A percentile compares a stretch with the other conserved stretches of the same genome.
Conservation (phyloP, 2,888 invertebrate species). For the Polydrusus pterygomalis region DNA sequence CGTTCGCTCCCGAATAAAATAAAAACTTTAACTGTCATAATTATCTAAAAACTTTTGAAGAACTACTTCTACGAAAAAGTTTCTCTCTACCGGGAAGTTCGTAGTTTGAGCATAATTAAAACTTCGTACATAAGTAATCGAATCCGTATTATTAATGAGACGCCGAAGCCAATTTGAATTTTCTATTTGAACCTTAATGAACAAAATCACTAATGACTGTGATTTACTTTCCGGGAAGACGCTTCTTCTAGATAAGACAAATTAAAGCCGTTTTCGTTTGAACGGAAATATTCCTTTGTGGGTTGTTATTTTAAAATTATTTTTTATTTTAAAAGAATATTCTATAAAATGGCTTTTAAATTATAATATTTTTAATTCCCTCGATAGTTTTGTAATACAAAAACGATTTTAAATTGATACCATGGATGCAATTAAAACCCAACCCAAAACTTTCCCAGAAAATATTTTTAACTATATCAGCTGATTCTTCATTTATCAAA, state of each 20-base stretch:
- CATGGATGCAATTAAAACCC: too few species aligned
- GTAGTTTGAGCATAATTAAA: slow-evolving; percentile 53
- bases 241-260: slow-evolving; percentile 18
- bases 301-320: background rate
- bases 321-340: background rate
- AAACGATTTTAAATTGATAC: too few species aligned
- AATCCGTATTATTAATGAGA: slow-evolving; percentile 57
- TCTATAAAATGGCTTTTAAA: too few species aligned
- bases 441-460: too few species aligned
- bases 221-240: slow-evolving; percentile 35
- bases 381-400: too few species aligned
- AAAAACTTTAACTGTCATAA: slow-evolving; percentile 34
- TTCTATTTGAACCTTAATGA: slow-evolving; percentile 54
- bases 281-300: slow-evolving; percentile 4
- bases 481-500: too few species aligned
- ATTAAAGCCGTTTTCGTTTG: slow-evolving; percentile 21
- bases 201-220: slow-evolving; percentile 48
- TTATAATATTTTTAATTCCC: too few species aligned
- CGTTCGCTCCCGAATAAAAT: slow-evolving; percentile 32
- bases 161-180: slow-evolving; percentile 53
- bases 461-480: too few species aligned
- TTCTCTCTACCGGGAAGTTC: slow-evolving; percentile 30
- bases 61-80: slow-evolving; percentile 30
- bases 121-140: slow-evolving; percentile 56
- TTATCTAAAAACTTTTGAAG: slow-evolving; percentile 46